phyloP scores from a whole-genome alignment of 2,888 invertebrate species.

The Himalopsyche tibetana region DNA sequence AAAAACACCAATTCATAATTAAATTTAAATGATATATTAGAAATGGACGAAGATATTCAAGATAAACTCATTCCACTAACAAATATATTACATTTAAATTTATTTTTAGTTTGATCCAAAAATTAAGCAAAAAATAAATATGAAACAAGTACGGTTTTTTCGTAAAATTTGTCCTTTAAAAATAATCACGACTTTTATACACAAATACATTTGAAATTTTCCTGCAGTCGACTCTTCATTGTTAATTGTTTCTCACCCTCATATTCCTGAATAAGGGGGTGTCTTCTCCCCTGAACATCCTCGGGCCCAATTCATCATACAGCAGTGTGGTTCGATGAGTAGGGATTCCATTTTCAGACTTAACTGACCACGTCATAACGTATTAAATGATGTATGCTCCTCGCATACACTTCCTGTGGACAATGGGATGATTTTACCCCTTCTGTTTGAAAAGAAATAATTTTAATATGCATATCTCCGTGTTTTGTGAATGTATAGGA shows the following conservation, averaged over 20 bases:
- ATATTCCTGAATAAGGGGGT: not conserved
- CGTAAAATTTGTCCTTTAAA: too few relatives aligned
- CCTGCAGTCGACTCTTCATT: not conserved
- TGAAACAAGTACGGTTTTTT: too few relatives aligned
- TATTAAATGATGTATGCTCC: constrained; percentile 61
- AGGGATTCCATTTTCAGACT: constrained; percentile 63
- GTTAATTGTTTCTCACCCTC: constrained; percentile 16
- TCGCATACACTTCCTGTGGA: constrained; percentile 53
- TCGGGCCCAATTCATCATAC: constrained; percentile 14
- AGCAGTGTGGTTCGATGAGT: constrained; percentile 33
- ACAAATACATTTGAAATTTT: not conserved
- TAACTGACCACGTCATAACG: constrained; percentile 66
- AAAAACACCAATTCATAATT: too few relatives aligned
- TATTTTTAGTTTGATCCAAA: too few relatives aligned
- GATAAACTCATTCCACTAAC: too few relatives aligned
- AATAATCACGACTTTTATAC: too few relatives aligned
- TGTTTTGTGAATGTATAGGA: not conserved
- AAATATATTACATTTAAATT: too few relatives aligned
- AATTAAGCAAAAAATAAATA: too few relatives aligned
- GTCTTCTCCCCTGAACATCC: not conserved
- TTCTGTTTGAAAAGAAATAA: constrained; percentile 12
- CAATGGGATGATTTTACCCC: constrained; percentile 44
- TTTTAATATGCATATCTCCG: constrained; percentile 1
- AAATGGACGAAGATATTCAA: too few relatives aligned
- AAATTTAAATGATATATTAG: too few relatives aligned